Conservation (phyloP, 1,140 invertebrate species). For the Drosophila ananassae region DNA sequence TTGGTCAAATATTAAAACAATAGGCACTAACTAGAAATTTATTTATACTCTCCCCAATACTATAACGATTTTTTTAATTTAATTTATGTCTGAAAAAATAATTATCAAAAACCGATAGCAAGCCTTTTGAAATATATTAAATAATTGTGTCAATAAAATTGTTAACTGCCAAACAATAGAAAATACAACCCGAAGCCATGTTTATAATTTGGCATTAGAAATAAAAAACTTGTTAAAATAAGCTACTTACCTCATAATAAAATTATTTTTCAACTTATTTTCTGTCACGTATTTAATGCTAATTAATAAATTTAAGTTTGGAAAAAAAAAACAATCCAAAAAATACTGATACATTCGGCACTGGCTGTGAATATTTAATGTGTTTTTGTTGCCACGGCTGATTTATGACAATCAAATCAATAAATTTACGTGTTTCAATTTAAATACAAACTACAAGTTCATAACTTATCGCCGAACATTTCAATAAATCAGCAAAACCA, state of each 20-base stretch:
- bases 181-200: conserved; percentile 13
- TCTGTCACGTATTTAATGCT: conserved; percentile 18
- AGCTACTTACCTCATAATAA: conserved; percentile 26
- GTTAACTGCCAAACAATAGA: conserved; percentile 20
- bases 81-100: not conserved
- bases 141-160: conserved; percentile 24
- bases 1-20: not conserved
- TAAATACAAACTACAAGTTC: conserved; percentile 30
- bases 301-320: conserved; percentile 26
- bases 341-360: conserved; percentile 17
- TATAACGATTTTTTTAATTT: too few relatives aligned
- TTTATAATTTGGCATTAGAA: conserved; percentile 3
- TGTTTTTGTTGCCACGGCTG: not conserved
- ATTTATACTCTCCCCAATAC: not conserved
- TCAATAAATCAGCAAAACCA: conserved; percentile 74
- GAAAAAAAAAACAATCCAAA: conserved; percentile 2
- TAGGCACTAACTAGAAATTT: not conserved
- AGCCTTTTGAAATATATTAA: conserved; percentile 14
- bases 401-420: conserved; percentile 42
- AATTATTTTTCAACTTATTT: conserved; percentile 23
- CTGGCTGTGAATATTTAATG: not conserved
- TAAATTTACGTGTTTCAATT: conserved; percentile 52
- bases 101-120: conserved; percentile 1
- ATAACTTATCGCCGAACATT: conserved; percentile 44
- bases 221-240: conserved; percentile 21